A percentile compares a stretch with the other conserved stretches of the same genome.
phyloP scores from a whole-genome alignment of 2,113 vertebrate species.

The Carassius carassius region DNA sequence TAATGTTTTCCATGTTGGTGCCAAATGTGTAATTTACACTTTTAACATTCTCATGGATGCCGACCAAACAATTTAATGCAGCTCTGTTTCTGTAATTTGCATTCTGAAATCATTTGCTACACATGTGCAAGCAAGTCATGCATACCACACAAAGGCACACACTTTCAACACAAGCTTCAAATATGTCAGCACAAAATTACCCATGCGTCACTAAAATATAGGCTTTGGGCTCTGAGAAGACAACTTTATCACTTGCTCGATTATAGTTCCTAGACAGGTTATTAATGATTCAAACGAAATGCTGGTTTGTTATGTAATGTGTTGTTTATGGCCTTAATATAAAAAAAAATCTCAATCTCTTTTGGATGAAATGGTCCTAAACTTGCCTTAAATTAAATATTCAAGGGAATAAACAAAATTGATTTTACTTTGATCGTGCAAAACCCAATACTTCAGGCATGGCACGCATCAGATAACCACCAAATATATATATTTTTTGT shows the following conservation, averaged over 20 bases:
- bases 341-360: neutral
- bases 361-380: slow-evolving; percentile 21
- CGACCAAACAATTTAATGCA: slow-evolving; percentile 48
- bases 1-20: slow-evolving; percentile 56
- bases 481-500: neutral
- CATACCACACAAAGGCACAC: slow-evolving; percentile 25
- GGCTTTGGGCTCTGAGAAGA: neutral
- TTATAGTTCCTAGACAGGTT: slow-evolving; percentile 13
- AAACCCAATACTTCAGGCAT: neutral
- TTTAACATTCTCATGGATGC: slow-evolving; percentile 47
- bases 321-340: slow-evolving; percentile 13
- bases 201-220: neutral
- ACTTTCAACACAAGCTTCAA: neutral
- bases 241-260: neutral
- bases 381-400: slow-evolving; percentile 21
- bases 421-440: slow-evolving; percentile 25
- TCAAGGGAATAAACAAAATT: slow-evolving; percentile 29
- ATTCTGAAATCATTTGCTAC: slow-evolving; percentile 43
- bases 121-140: neutral
- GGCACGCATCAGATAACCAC: neutral
- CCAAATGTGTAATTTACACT: slow-evolving; percentile 40
- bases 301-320: slow-evolving; percentile 27
- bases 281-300: slow-evolving; percentile 22
- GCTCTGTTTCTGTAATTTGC: slow-evolving; percentile 43
- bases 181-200: neutral